Evolutionary conservation across 2,888 invertebrate species (phyloP), one percentile per base, ranked within the genome.

Genomic region (Bibio marci): DNA sequence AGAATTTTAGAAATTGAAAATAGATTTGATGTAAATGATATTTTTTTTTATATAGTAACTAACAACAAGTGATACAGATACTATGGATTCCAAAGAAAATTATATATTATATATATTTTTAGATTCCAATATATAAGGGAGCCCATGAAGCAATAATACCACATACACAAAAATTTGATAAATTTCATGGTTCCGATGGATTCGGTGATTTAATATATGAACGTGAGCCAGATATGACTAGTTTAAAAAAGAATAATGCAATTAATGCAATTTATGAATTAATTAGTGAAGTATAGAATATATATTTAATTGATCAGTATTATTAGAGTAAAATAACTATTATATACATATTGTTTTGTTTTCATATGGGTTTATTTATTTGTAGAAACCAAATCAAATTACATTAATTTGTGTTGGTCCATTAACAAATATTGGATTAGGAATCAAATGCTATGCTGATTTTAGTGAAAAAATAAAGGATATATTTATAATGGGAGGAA

Each of bases 401-500:
- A 67, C 69, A 1, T 51, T 82, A 10, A 62, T 80, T 7, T 69
- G 76, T 28, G 55, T 85, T 18, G 87, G 79, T 1, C 74, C 88
- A 0, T 56, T 88, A 19, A 87, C 87, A 1, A 88, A 87, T 50
- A 62, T 85, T 33, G 88, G 86, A 0, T 51, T 85, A 42, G 75
- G 82, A 2, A 65, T 78, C 3, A 72, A 74, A 49, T 55, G 82
- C 49, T 80, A 78, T 48, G 70, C 76, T 1, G 54, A 67, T 4
- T 76, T 87, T 51, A 56, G 71, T 1, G 50, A 62, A 15, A 66
- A 73, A 44, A 57, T 86, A 1, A 73, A 74, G 43, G 73, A 76
- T 32, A 59, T 86, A 27, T 78, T 70, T 52, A 66, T 86, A 4
- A 85, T 83, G 69, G 87, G 86, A 8, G 86, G 87, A 42, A 80